phyloP scores from a whole-genome alignment of 2,113 vertebrate species.

The Ailurus styani region DNA sequence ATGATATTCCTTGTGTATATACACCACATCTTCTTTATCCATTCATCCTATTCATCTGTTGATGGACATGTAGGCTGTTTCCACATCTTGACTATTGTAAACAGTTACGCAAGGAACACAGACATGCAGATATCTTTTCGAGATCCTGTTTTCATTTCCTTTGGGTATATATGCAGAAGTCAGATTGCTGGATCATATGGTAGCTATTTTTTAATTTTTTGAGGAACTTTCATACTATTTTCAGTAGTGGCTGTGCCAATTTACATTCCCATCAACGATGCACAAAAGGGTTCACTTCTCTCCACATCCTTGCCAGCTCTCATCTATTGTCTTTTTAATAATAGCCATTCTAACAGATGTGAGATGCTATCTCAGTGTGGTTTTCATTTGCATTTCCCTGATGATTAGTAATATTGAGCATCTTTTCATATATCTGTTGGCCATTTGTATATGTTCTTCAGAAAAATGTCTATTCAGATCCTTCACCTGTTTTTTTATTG shows the following conservation, averaged over 20 bases:
- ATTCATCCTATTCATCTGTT: not conserved
- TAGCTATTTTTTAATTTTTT: not conserved
- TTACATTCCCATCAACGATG: not conserved
- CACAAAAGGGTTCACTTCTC: not conserved
- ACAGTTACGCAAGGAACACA: not conserved
- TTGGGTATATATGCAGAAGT: not conserved
- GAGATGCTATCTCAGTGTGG: not conserved
- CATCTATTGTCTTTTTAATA: not conserved
- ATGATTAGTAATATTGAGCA: not conserved
- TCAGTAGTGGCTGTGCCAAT: not conserved
- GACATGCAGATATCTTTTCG: not conserved
- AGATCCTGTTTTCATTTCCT: not conserved
- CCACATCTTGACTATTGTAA: not conserved
- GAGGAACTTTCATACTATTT: not conserved
- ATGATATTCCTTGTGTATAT: not conserved
- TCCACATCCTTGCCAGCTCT: not conserved
- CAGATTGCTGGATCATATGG: not conserved
- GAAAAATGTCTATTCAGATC: not conserved
- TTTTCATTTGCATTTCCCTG: not conserved
- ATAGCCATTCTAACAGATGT: not conserved
- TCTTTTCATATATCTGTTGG: not conserved
- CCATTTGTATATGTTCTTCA: not conserved
- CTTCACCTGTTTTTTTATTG: not conserved
- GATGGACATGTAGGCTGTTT: not conserved
- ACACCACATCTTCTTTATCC: not conserved